These are phyloP conservation scores for Chloroceryle inda DNA, from an alignment of 2,797 vertebrate genomes.

Conservation along the genomic window DNA sequence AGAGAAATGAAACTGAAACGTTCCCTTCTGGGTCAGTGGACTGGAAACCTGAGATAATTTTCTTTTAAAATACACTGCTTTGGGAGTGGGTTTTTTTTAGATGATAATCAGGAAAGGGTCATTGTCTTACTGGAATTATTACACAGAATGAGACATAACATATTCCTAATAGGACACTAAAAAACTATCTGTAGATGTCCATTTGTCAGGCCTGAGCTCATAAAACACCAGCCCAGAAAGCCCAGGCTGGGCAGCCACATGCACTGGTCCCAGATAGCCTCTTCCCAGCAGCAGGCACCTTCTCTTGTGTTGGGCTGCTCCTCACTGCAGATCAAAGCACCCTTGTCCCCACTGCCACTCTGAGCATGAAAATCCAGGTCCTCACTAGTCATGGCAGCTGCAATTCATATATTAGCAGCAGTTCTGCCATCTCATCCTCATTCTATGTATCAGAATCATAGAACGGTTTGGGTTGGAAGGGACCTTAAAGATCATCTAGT, in stretches of 20 bases:
- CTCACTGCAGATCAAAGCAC: background rate
- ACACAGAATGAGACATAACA: background rate
- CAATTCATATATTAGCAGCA: background rate
- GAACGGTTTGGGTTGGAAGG: too few species aligned
- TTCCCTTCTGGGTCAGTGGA: background rate
- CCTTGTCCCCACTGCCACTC: background rate
- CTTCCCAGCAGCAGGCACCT: background rate
- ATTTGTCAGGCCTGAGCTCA: background rate
- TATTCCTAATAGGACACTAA: background rate
- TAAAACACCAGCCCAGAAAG: background rate
- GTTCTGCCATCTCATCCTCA: background rate
- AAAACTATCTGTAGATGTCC: background rate
- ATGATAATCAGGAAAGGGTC: background rate
- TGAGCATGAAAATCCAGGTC: background rate
- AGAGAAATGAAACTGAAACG: conserved; percentile 8
- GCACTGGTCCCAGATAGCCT: background rate
- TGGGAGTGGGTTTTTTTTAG: accelerated
- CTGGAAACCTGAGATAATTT: background rate
- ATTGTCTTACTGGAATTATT: background rate
- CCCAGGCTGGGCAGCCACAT: background rate
- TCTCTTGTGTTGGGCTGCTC: background rate
- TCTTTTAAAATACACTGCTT: background rate
- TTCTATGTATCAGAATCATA: background rate
- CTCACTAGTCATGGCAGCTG: background rate
- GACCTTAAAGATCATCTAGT: too few species aligned